Evolutionary conservation across 2,797 vertebrate genomes (phyloP).

Genomic region (Hapalemur alaotrensis): DNA sequence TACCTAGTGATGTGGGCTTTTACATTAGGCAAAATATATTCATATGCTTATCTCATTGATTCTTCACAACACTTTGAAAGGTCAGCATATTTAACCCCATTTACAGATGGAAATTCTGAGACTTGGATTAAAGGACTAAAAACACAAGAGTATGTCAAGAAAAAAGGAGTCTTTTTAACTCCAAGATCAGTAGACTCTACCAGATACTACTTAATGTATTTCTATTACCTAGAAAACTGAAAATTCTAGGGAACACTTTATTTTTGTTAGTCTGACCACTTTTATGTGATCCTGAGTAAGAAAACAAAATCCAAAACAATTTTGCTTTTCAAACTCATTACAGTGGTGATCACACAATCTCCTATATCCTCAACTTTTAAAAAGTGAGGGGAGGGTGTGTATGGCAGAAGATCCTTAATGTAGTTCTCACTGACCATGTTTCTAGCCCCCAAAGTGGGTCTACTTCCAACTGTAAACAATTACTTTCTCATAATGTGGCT

Average conservation of each 20-base stretch:
- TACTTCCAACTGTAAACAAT: neutral
- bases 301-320: neutral
- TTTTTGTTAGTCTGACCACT: neutral
- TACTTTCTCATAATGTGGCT: neutral
- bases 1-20: neutral
- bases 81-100: neutral
- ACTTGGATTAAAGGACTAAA: neutral
- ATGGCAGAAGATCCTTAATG: neutral
- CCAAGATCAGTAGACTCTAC: neutral
- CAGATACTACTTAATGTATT: neutral
- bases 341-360: neutral
- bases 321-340: neutral
- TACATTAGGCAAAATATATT: neutral
- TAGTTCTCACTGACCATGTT: neutral
- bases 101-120: neutral
- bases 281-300: neutral
- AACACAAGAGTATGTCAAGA: neutral
- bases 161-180: neutral
- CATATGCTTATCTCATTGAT: neutral
- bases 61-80: neutral
- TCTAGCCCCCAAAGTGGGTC: neutral
- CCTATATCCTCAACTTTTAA: neutral
- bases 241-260: neutral
- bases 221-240: neutral
- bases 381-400: neutral